These are phyloP conservation scores for Plemyria rubiginata DNA, from an alignment of 2,888 invertebrate species.

Conservation along the genomic window DNA sequence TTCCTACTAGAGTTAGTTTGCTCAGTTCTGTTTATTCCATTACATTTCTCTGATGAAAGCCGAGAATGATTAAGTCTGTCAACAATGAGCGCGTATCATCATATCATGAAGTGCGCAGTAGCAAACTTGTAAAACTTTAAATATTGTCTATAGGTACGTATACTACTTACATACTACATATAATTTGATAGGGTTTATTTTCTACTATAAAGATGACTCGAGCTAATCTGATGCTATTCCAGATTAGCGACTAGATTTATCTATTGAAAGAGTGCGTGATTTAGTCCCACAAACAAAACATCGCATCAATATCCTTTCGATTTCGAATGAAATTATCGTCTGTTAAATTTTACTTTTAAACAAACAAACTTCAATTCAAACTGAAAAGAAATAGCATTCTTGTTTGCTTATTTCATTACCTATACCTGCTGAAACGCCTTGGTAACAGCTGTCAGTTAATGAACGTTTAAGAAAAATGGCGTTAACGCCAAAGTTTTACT, in stretches of 20 bases:
- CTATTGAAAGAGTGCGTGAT: no score
- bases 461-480: background rate
- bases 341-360: no score
- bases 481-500: background rate
- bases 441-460: background rate
- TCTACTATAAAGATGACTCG: no score
- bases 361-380: background rate
- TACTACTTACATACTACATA: no score
- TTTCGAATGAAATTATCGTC: no score
- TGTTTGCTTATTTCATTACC: background rate
- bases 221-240: no score
- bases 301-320: no score
- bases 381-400: background rate
- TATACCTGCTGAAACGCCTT: no score
- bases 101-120: slow-evolving; percentile 56
- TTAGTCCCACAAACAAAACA: no score
- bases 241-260: no score
- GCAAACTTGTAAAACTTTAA: slow-evolving; percentile 12
- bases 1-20: slow-evolving; percentile 45
- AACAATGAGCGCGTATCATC: slow-evolving; percentile 50
- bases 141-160: no score
- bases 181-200: no score
- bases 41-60: slow-evolving; percentile 52
- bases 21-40: slow-evolving; percentile 49
- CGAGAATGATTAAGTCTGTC: slow-evolving; percentile 53